Conservation (phyloP, 1,140 invertebrate genomes). For the Probaryconus sp. region DNA sequence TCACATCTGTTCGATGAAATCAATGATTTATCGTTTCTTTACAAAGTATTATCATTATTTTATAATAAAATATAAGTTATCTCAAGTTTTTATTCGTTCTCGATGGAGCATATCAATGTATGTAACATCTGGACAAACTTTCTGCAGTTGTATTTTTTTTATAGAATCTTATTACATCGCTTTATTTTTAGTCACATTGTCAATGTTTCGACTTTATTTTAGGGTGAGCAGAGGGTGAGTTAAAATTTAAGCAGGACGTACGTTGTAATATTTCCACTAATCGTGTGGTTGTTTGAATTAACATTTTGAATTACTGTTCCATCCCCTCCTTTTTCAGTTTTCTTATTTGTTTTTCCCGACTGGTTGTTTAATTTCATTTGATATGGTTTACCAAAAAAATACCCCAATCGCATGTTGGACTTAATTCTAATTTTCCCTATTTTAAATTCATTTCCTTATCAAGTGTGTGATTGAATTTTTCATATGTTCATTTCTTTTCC, state of each 20-base stretch:
- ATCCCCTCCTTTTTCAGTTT: no score
- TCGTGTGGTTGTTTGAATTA: constrained; percentile 65
- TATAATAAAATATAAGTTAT: no score
- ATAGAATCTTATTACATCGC: no score
- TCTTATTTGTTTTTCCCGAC: constrained; percentile 12
- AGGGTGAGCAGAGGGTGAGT: constrained; percentile 74
- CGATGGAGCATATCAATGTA: no score
- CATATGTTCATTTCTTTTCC: constrained; percentile 62
- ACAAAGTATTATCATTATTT: no score
- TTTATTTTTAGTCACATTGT: constrained; percentile 51
- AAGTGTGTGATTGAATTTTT: constrained; percentile 65
- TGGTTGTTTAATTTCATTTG: constrained; percentile 32
- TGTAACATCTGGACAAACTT: no score
- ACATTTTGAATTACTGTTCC: no score
- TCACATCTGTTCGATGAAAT: no score
- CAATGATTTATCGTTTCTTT: no score
- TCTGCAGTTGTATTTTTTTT: constrained; percentile 5
- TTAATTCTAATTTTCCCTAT: neutral
- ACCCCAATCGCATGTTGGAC: constrained; percentile 25
- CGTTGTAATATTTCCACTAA: constrained; percentile 59
- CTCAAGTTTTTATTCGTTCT: no score
- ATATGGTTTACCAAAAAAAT: constrained; percentile 26
- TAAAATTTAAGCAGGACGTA: constrained; percentile 63
- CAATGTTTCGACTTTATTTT: constrained; percentile 68
- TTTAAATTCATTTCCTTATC: constrained; percentile 28